phyloP scores from a whole-genome alignment of 2,797 vertebrate genomes.

The Gymnodraco acuticeps region DNA sequence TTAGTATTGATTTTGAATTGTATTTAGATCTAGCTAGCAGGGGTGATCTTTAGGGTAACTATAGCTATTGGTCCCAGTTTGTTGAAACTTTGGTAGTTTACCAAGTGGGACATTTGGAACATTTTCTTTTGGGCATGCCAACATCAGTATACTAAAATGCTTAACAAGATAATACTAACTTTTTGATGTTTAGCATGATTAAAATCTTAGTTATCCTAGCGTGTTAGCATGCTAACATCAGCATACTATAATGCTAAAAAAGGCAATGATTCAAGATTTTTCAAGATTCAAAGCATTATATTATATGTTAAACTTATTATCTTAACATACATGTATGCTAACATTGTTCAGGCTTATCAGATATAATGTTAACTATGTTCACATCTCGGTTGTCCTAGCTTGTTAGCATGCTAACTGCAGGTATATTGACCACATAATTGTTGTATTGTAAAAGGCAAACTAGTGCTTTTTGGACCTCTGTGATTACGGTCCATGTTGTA shows the following conservation, averaged over 20 bases:
- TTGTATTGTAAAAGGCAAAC: too few species aligned
- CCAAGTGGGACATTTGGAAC: too few species aligned
- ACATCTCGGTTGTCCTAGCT: background rate
- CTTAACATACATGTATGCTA: too few species aligned
- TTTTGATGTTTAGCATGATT: background rate
- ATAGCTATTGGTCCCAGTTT: background rate
- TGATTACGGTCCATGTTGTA: too few species aligned
- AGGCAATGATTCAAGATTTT: too few species aligned
- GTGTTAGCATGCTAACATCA: background rate
- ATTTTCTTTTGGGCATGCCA: too few species aligned
- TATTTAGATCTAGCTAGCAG: background rate
- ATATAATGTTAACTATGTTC: background rate
- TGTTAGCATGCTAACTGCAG: background rate
- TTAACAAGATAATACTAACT: too few species aligned
- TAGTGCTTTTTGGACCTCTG: too few species aligned
- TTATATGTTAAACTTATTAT: too few species aligned
- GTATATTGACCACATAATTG: too few species aligned
- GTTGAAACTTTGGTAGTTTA: background rate
- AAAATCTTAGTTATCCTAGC: background rate
- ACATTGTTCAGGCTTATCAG: background rate
- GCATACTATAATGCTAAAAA: background rate
- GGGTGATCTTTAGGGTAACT: background rate
- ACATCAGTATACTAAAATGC: too few species aligned
- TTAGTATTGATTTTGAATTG: background rate
- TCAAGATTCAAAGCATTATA: too few species aligned